Base-by-base conservation (phyloP, 2,797 vertebrate species). In the Propithecus deckenii region DNA sequence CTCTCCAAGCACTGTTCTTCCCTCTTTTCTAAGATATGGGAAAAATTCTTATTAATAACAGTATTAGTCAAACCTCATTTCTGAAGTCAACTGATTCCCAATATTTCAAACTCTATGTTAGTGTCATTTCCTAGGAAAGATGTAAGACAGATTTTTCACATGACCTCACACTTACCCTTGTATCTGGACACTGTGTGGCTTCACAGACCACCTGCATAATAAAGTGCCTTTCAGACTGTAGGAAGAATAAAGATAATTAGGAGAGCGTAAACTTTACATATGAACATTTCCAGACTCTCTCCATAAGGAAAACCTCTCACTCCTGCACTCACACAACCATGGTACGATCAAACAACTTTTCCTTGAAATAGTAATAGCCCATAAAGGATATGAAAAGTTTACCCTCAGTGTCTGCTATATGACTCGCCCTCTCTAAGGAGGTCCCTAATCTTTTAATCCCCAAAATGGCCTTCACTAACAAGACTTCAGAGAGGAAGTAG, bases 121-220 rank as follows among this genome's bases (percentile, higher is more conserved):
- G 13, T 89, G 63, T 14, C 15, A 80, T 32, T 86, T 86, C 32
- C 76, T 32, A 52, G 28, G 23, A 41, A 92, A 91, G 38, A 71
- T 1, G 15, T 15, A 48, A 78, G 11, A 63, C 0, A 76, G 43
- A 48, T 69, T 52, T 93, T 87, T 71, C 55, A 55, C 2, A 41
- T 5, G 65, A 55, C 5, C 7, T 93, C 41, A 84, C 25, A 99
- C 99, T 99, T 98, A 99, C 99, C 98, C 99, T 99, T 50, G 99
- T 99, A 98, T 99, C 99, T 0, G 99, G 99, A 98, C 99, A 99
- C 98, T 99, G 99, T 0, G 99, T 99, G 23, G 99, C 99, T 98
- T 99, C 99, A 98, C 99, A 99, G 67, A 99, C 99, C 93, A 99
- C 99, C 98, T 99, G 99, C 99, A 99, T 99, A 98, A 99, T 99